Evolutionary conservation across 2,888 invertebrate species (phyloP).

Genomic region (Pteria penguin): DNA sequence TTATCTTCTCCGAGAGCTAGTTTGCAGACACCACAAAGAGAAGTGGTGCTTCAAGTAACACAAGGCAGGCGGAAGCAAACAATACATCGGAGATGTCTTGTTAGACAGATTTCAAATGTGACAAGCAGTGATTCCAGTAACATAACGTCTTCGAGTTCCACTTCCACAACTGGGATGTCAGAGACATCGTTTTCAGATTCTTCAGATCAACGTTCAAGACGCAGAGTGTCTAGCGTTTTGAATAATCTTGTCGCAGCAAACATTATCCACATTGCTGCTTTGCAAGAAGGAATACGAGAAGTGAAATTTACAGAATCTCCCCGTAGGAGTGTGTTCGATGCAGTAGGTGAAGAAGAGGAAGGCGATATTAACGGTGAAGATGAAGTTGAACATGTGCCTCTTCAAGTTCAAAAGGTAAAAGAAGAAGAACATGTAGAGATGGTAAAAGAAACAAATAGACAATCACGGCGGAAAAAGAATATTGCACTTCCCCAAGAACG

Average conservation of each 20-base stretch:
- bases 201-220: constrained; percentile 16
- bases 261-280: constrained; percentile 23
- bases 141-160: constrained; percentile 25
- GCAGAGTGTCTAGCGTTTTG: constrained; percentile 29
- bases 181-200: constrained; percentile 26
- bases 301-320: constrained; percentile 14
- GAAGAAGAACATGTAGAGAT: constrained; percentile 8
- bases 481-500: constrained; percentile 72
- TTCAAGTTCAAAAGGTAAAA: neutral
- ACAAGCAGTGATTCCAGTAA: constrained; percentile 40
- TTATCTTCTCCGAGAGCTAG: constrained; percentile 26
- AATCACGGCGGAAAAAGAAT: constrained; percentile 43
- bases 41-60: constrained; percentile 32
- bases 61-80: constrained; percentile 34
- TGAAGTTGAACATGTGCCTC: neutral
- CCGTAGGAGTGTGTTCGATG: constrained; percentile 7
- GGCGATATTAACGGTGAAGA: neutral
- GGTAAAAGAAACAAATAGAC: constrained; percentile 22
- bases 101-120: constrained; percentile 39
- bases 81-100: constrained; percentile 24
- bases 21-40: neutral
- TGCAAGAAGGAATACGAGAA: constrained; percentile 20
- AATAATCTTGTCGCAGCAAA: constrained; percentile 37
- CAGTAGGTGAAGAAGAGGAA: constrained; percentile 30
- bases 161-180: constrained; percentile 12